Percentiles rank a stretch among this genome's conserved stretches.
Conservation (phyloP, 1,140 invertebrate genomes). For the Aphelinus certus region DNA sequence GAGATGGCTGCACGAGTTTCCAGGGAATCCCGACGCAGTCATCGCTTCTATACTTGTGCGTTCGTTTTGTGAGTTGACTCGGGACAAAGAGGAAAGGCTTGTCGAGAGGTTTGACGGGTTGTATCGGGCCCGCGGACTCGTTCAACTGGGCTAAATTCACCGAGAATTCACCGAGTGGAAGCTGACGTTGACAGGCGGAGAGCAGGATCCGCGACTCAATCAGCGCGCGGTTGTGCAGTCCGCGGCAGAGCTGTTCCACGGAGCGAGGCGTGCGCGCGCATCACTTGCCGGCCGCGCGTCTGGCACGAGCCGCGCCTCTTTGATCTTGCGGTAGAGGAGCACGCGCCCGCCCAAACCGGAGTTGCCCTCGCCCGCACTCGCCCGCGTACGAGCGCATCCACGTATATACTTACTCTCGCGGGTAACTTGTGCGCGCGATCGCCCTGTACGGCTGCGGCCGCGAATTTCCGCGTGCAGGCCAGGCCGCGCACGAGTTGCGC, state of each 20-base stretch:
- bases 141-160: no score
- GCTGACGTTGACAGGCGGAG: no score
- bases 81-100: neutral
- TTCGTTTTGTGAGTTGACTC: no score
- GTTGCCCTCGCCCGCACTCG: neutral
- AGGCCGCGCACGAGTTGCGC: neutral
- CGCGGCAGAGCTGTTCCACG: neutral
- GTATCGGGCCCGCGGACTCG: no score
- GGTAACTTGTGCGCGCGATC: neutral
- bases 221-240: neutral
- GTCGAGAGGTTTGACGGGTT: neutral
- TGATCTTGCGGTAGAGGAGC: conserved; percentile 1
- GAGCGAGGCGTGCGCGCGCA: neutral
- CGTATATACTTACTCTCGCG: neutral
- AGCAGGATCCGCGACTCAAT: neutral
- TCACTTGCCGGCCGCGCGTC: conserved; percentile 1
- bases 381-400: neutral
- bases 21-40: no score
- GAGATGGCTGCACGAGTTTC: no score
- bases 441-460: neutral
- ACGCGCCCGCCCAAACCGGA: no score
- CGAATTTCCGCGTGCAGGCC: neutral
- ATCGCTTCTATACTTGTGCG: no score
- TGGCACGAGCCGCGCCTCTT: conserved; percentile 16
- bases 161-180: no score